phyloP scores from a whole-genome alignment of 2,113 vertebrate species.

The Sceloporus undulatus region DNA sequence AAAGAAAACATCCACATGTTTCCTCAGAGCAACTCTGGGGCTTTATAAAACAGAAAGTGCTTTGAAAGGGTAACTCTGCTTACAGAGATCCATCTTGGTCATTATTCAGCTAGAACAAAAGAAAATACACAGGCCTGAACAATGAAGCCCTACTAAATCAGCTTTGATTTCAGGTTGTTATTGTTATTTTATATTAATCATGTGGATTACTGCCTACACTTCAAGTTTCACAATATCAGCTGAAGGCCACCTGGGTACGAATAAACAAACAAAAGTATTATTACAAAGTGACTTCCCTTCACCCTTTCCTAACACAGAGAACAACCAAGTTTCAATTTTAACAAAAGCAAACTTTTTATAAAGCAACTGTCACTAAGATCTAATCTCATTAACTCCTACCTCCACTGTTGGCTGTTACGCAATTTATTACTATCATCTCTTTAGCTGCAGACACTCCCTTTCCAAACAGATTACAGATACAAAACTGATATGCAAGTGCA shows the following conservation, averaged over 20 bases:
- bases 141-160: background rate
- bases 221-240: background rate
- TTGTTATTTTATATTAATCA: background rate
- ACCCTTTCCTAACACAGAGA: background rate
- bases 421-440: background rate
- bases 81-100: background rate
- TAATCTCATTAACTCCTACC: background rate
- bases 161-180: background rate
- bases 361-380: conserved; percentile 51
- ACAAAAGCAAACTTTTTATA: conserved; percentile 12
- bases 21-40: background rate
- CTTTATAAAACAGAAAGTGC: background rate
- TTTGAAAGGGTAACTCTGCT: background rate
- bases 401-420: background rate
- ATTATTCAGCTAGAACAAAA: background rate
- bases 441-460: background rate
- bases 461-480: background rate
- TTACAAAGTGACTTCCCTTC: background rate
- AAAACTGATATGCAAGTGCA: background rate
- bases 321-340: conserved; percentile 46
- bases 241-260: background rate
- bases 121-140: background rate
- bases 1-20: background rate
- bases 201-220: background rate
- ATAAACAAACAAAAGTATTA: conserved; percentile 25